phyloP scores from a whole-genome alignment of 53 echinoderm and acorn worm species.

The Mesocentrotus franciscanus region DNA sequence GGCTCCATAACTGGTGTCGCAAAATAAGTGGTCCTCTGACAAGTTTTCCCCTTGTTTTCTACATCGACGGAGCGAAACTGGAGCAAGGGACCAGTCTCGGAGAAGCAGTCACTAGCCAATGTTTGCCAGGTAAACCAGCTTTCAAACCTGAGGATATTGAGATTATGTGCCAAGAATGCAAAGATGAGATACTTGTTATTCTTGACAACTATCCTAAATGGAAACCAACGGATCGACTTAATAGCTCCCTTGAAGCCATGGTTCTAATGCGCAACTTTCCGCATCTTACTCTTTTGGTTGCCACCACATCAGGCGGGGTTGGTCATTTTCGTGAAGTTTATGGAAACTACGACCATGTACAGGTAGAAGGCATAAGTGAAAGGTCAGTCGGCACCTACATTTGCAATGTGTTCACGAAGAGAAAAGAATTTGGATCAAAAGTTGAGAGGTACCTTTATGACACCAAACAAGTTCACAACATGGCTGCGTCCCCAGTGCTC shows the following conservation, averaged over 20 bases:
- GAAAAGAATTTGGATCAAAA: constrained; percentile 5
- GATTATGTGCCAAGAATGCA: neutral
- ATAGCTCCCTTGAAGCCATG: neutral
- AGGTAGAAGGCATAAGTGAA: neutral
- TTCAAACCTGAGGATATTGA: neutral
- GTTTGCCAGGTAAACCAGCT: neutral
- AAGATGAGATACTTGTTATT: neutral
- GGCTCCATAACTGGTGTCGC: constrained; percentile 29
- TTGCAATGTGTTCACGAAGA: neutral
- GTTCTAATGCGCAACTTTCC: neutral
- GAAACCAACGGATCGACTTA: neutral
- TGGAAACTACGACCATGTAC: constrained; percentile 12
- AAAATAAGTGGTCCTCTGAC: neutral
- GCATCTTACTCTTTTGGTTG: neutral
- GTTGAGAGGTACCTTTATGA: neutral
- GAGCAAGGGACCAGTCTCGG: neutral
- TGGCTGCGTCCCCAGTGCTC: neutral
- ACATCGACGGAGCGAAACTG: constrained; percentile 9
- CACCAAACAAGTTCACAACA: neutral
- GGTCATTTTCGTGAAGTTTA: neutral
- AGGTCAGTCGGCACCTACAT: neutral
- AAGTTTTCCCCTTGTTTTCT: neutral
- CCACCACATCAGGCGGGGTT: neutral
- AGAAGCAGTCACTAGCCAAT: constrained; percentile 1
- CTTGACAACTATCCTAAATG: constrained; percentile 9